Percentiles rank a stretch among this genome's conserved stretches.
These are phyloP conservation scores for Cryptocephalus moraei DNA, from an alignment of 2,888 invertebrate species.

Conservation along the genomic window DNA sequence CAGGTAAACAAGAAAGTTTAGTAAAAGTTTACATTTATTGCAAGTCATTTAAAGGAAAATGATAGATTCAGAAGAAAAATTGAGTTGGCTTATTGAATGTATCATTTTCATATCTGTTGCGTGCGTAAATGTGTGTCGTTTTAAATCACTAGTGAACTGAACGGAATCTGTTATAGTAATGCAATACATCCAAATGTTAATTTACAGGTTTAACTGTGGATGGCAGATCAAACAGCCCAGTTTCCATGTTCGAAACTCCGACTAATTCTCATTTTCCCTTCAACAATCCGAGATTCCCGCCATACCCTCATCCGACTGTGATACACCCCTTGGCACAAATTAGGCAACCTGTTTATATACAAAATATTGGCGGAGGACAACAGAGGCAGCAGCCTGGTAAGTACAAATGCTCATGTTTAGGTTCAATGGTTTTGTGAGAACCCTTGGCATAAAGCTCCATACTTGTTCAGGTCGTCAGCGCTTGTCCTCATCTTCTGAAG, in stretches of 20 bases:
- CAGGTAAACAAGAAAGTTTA: conserved; percentile 41
- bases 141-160: not conserved
- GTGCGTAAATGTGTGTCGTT: too few species aligned
- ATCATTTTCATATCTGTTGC: too few species aligned
- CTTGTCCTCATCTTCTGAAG: conserved; percentile 58
- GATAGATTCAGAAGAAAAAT: too few species aligned
- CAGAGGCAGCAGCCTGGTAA: conserved; percentile 42
- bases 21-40: too few species aligned
- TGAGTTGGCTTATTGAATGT: too few species aligned
- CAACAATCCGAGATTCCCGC: conserved; percentile 83
- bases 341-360: conserved; percentile 52
- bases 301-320: conserved; percentile 78
- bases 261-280: conserved; percentile 50
- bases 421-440: too few species aligned
- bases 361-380: conserved; percentile 42
- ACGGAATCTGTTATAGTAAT: not conserved
- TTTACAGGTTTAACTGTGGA: conserved; percentile 53
- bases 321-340: conserved; percentile 78
- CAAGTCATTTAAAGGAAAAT: too few species aligned
- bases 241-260: conserved; percentile 38
- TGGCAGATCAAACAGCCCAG: conserved; percentile 63
- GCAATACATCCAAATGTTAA: not conserved
- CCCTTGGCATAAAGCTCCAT: too few species aligned
- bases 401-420: too few species aligned
- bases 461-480: conserved; percentile 50